These are phyloP conservation scores for Anoplophora glabripennis DNA, from an alignment of 1,140 invertebrate species.

Conservation along the genomic window DNA sequence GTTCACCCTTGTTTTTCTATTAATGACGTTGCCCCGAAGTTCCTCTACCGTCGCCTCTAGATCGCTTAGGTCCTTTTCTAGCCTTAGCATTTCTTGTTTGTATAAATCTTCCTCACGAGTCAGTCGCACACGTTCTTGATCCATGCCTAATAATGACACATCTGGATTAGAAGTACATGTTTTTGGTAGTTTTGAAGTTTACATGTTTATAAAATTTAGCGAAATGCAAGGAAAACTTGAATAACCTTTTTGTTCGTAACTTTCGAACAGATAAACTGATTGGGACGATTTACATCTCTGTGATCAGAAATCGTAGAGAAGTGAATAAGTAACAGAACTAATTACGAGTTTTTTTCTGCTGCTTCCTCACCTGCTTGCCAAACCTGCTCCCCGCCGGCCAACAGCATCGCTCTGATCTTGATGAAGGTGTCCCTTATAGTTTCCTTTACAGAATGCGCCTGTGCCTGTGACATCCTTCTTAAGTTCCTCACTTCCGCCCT, in stretches of 20 bases:
- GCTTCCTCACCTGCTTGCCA: slow-evolving; percentile 47
- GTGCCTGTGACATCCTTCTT: slow-evolving; percentile 83
- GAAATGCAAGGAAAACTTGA: no score
- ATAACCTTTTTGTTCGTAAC: no score
- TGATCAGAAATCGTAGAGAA: no score
- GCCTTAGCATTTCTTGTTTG: slow-evolving; percentile 82
- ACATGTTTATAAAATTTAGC: no score
- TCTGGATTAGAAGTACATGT: no score
- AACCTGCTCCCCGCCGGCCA: slow-evolving; percentile 61
- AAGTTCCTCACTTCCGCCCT: slow-evolving; percentile 85
- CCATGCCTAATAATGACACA: slow-evolving; percentile 45
- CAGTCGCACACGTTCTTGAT: slow-evolving; percentile 65
- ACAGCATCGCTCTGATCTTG: slow-evolving; percentile 69
- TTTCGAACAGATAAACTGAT: no score
- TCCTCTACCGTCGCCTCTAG: slow-evolving; percentile 93
- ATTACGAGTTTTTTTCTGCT: no score
- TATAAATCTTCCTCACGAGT: slow-evolving; percentile 82
- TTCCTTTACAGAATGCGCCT: slow-evolving; percentile 86
- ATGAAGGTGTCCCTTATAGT: slow-evolving; percentile 87
- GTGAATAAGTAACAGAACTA: no score
- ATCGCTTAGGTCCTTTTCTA: slow-evolving; percentile 91
- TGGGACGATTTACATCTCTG: no score
- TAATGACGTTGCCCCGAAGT: slow-evolving; percentile 90
- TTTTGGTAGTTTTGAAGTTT: no score
- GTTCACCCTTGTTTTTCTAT: slow-evolving; percentile 90